Evolutionary conservation across 2,797 vertebrate genomes (phyloP).

Genomic region (Enteromius afrohamiltoni): DNA sequence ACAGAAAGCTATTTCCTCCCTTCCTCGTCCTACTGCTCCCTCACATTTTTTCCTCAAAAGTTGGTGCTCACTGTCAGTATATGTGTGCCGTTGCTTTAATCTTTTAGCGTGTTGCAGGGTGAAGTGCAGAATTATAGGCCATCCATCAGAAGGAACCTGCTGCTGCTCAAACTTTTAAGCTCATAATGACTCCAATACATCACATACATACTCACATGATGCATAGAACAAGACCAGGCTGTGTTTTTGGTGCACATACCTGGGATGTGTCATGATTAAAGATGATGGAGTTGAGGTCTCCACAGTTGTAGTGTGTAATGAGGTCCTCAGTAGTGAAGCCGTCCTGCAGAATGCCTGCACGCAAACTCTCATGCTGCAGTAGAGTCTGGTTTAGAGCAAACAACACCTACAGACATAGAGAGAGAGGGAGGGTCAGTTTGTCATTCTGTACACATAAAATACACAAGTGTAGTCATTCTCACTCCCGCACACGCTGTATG

Average conservation of each 20-base stretch:
- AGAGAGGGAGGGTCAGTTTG: slow-evolving; percentile 15
- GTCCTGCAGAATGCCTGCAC: slow-evolving; percentile 83
- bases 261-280: slow-evolving; percentile 88
- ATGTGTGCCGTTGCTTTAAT: slow-evolving; percentile 35
- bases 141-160: slow-evolving; percentile 69
- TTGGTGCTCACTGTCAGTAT: slow-evolving; percentile 12
- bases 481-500: neutral
- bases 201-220: slow-evolving; percentile 24
- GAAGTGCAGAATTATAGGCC: slow-evolving; percentile 42
- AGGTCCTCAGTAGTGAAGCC: slow-evolving; percentile 87
- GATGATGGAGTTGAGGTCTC: slow-evolving; percentile 88
- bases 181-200: slow-evolving; percentile 46
- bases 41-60: slow-evolving; percentile 1
- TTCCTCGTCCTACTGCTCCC: slow-evolving; percentile 4
- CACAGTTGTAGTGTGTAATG: slow-evolving; percentile 90
- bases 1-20: slow-evolving; percentile 21
- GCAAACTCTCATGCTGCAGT: slow-evolving; percentile 86
- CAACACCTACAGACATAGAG: slow-evolving; percentile 78
- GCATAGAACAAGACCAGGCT: neutral
- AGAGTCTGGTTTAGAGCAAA: slow-evolving; percentile 93
- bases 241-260: slow-evolving; percentile 66
- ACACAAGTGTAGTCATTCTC: slow-evolving; percentile 33
- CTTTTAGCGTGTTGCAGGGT: neutral
- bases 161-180: slow-evolving; percentile 54
- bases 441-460: slow-evolving; percentile 16